A percentile compares a stretch with the other conserved stretches of the same genome.
These are phyloP conservation scores for Drosophila pullipes DNA, from an alignment of 2,888 invertebrate species.

Conservation along the genomic window DNA sequence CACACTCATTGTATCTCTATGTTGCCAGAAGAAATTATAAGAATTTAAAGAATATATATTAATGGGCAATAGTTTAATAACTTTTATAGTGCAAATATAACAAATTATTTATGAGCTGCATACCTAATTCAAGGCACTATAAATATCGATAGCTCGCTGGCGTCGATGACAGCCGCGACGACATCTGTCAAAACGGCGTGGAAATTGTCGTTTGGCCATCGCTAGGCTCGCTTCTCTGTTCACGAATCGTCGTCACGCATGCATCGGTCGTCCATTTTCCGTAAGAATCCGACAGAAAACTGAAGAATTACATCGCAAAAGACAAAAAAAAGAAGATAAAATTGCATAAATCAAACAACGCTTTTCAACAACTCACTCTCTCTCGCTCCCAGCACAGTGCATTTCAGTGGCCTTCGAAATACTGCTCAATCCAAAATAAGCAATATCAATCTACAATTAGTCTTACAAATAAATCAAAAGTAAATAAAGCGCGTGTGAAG, in stretches of 20 bases:
- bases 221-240: slow-evolving; percentile 47
- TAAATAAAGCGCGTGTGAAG: slow-evolving; percentile 79
- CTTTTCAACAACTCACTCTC: slow-evolving; percentile 20
- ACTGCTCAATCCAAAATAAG: slow-evolving; percentile 74
- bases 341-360: slow-evolving; percentile 37
- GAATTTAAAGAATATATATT: neutral
- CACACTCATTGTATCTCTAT: neutral
- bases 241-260: slow-evolving; percentile 66
- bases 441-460: slow-evolving; percentile 64
- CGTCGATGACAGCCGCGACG: slow-evolving; percentile 26
- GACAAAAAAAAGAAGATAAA: slow-evolving; percentile 10
- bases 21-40: neutral
- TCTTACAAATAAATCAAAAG: slow-evolving; percentile 64
- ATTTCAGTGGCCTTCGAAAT: slow-evolving; percentile 77
- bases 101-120: slow-evolving; percentile 7
- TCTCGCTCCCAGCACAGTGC: slow-evolving; percentile 54
- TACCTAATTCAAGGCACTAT: neutral
- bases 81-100: neutral
- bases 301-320: slow-evolving; percentile 65
- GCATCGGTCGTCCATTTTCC: slow-evolving; percentile 77
- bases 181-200: slow-evolving; percentile 17
- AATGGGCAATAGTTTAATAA: neutral
- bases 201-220: slow-evolving; percentile 34
- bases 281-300: slow-evolving; percentile 67
- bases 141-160: slow-evolving; percentile 23